These are phyloP conservation scores for Notodonta dromedarius DNA, from an alignment of 2,888 invertebrate genomes.

Conservation along the genomic window DNA sequence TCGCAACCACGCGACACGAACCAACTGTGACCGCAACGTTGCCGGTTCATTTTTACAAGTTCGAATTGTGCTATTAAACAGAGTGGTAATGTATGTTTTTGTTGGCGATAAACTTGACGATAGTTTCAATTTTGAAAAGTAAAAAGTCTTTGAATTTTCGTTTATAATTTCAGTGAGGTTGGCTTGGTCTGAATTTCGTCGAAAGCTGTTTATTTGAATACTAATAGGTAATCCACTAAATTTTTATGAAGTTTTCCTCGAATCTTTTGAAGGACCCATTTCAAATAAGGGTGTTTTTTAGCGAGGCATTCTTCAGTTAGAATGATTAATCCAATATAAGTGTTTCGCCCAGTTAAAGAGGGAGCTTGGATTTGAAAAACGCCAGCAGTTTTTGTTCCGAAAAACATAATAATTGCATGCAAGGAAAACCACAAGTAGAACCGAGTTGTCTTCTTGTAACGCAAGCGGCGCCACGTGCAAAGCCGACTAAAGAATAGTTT, in stretches of 20 bases:
- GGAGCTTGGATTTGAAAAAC: no score
- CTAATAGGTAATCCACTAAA: no score
- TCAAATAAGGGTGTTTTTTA: no score
- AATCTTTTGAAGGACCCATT: no score
- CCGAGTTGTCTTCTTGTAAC: not conserved
- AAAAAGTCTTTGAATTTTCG: not conserved
- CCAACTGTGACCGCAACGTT: constrained; percentile 37
- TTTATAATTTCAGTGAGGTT: not conserved
- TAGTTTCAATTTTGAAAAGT: not conserved
- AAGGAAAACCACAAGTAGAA: not conserved
- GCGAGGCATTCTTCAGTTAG: no score
- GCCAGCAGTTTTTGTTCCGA: no score
- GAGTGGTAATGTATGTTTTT: constrained; percentile 49
- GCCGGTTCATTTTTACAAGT: constrained; percentile 34
- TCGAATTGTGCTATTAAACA: constrained; percentile 30
- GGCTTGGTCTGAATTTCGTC: not conserved
- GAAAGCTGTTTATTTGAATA: no score
- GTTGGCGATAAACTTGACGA: constrained; percentile 27
- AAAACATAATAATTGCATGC: not conserved
- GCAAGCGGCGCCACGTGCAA: not conserved
- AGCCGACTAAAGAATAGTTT: constrained; percentile 34
- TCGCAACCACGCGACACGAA: constrained; percentile 38
- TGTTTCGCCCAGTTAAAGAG: no score
- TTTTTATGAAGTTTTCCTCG: no score
- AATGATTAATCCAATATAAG: no score